Base-by-base conservation (phyloP, 2,888 invertebrate species). In the Polyommatus iphigenia region DNA sequence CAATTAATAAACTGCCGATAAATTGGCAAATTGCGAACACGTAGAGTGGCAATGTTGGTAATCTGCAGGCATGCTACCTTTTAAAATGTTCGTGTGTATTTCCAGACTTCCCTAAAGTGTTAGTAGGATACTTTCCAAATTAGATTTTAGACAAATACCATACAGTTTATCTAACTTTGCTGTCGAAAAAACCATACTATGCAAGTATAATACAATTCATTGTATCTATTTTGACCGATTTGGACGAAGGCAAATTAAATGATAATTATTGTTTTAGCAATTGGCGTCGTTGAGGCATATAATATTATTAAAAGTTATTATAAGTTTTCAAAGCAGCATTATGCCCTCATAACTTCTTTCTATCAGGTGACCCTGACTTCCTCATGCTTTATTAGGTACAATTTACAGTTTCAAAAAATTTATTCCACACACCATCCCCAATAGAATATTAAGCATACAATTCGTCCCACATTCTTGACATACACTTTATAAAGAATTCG, bases 391-490 rank as follows among this genome's bases (percentile, higher is more conserved):
- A 29, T 59, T n/a, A n/a, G 4, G 20, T 32, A 32, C 29, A 67
- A 67, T 67, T 67, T 67, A 67, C 67, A 15, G 29, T 67, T 67
- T 32, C 29, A 67, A 67, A 2, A 46, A 13, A 73, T 73, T 46
- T 32, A 73, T 46, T 73, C 20, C 46, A 73, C 24, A 36, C 72
- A 54, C 29, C 29, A 50, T 50, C 50, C 50, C 29, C 75, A 50
- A 50, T 72, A 41, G 72, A 72, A 72, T 72, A 72, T 18, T 50
- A 24, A 50, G 67, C 67, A 32, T 32, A 67, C 67, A 67, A 8
- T 54, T 54, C 15, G 75, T 50, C 75, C 75, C 29, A 75, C 50
- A 75, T 54, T 54, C 75, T 54, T 75, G 54, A 75, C 29, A 75
- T 24, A 50, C 75, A 75, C 75, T 73, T 50, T 6, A 6, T 75